These are phyloP conservation scores for Xiphophorus birchmanni DNA, from an alignment of 2,797 vertebrate genomes.

Conservation along the genomic window DNA sequence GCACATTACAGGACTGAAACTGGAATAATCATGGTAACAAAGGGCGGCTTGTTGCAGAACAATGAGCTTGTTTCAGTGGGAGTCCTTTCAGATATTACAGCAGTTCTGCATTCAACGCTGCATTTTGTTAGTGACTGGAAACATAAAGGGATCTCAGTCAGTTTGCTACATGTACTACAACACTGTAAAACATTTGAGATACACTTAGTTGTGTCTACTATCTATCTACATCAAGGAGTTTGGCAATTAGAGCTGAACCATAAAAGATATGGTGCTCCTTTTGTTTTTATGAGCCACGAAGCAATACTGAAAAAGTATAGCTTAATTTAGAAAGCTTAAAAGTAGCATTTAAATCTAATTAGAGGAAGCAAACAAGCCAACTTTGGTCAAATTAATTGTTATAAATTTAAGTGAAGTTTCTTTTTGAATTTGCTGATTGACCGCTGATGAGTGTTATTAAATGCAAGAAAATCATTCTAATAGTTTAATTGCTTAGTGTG, in stretches of 20 bases:
- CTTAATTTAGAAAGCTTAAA: constrained; percentile 25
- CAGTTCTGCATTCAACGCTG: neutral
- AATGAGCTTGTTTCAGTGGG: neutral
- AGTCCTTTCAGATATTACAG: neutral
- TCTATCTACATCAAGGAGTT: constrained; percentile 1
- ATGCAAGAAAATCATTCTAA: neutral
- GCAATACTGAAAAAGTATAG: constrained; percentile 17
- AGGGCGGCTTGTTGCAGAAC: neutral
- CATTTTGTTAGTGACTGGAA: neutral
- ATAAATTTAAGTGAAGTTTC: neutral
- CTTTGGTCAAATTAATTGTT: neutral
- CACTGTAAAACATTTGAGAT: too few relatives aligned
- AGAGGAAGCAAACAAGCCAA: neutral
- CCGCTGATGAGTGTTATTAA: too few relatives aligned
- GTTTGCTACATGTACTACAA: neutral
- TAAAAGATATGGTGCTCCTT: neutral
- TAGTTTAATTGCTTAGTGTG: constrained; percentile 6
- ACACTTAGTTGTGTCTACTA: too few relatives aligned
- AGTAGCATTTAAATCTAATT: neutral
- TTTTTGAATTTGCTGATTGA: too few relatives aligned
- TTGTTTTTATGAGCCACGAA: constrained; percentile 17
- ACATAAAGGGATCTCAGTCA: too few relatives aligned
- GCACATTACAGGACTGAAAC: neutral
- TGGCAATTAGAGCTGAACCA: constrained; percentile 27
- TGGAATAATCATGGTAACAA: neutral